These are phyloP conservation scores for Trachops cirrhosus DNA, from an alignment of 2,797 vertebrate species.

Conservation along the genomic window DNA sequence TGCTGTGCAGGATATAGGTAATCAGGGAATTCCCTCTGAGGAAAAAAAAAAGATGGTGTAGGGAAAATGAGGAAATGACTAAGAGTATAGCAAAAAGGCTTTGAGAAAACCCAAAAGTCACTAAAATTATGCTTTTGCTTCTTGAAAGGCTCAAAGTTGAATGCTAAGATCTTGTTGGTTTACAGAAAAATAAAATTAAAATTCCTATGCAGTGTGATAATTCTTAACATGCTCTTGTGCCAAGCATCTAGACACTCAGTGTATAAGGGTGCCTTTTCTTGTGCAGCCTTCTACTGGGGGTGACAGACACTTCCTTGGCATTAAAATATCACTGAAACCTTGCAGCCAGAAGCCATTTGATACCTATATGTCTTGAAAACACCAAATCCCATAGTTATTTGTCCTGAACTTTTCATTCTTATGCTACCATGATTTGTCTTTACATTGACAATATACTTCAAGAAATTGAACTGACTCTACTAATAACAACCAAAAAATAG, in stretches of 20 bases:
- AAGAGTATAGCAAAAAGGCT: background rate
- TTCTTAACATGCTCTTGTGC: background rate
- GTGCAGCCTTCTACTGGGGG: background rate
- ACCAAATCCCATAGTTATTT: background rate
- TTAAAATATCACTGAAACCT: background rate
- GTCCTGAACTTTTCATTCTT: background rate
- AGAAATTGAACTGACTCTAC: background rate
- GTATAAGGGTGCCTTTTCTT: background rate
- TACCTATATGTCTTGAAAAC: background rate
- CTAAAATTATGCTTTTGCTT: background rate
- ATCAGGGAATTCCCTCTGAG: background rate
- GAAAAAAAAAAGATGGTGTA: background rate
- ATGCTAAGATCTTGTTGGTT: background rate
- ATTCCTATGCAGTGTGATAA: background rate
- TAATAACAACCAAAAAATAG: background rate
- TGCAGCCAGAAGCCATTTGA: background rate
- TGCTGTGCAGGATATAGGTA: background rate
- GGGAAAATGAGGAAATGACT: background rate
- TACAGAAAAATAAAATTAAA: background rate
- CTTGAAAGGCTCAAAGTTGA: background rate
- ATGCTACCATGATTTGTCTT: conserved; percentile 19
- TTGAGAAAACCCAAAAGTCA: conserved; percentile 2
- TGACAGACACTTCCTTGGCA: background rate
- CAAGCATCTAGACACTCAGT: background rate
- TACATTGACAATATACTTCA: background rate